These are phyloP conservation scores for Scomber colias DNA, from an alignment of 2,113 vertebrate genomes.

Conservation along the genomic window DNA sequence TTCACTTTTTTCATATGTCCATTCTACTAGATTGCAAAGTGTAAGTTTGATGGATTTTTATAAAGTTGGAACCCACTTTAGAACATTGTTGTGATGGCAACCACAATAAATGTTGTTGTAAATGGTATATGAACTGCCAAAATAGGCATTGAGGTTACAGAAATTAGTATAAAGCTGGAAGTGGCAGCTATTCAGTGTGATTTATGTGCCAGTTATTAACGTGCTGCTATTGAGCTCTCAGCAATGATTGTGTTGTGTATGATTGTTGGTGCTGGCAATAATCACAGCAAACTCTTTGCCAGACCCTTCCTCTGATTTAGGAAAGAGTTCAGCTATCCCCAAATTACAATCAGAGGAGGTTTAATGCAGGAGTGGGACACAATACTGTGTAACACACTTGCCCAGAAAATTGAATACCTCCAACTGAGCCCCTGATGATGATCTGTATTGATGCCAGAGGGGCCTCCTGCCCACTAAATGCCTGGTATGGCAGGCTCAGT, in stretches of 20 bases:
- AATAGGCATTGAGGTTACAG: not conserved
- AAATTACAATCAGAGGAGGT: conserved; percentile 35
- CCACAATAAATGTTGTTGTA: not conserved
- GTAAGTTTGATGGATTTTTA: not conserved
- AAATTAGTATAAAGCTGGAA: not conserved
- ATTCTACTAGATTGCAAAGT: not conserved
- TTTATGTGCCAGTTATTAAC: conserved; percentile 19
- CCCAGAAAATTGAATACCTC: conserved; percentile 44
- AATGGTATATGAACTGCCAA: not conserved
- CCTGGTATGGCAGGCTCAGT: conserved; percentile 60
- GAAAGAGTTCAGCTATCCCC: conserved; percentile 11
- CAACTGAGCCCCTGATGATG: conserved; percentile 63
- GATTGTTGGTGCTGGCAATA: conserved; percentile 32
- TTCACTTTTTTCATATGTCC: not conserved
- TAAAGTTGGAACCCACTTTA: not conserved
- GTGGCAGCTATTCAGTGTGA: not conserved
- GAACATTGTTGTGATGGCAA: not conserved
- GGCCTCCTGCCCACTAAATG: conserved; percentile 64
- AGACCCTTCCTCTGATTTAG: conserved; percentile 28
- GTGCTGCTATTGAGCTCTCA: conserved; percentile 10
- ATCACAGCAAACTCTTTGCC: not conserved
- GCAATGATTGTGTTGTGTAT: conserved; percentile 17
- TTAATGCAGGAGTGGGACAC: conserved; percentile 26
- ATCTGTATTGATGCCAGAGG: conserved; percentile 66
- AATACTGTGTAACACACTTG: conserved; percentile 36